Conservation (phyloP, 2,797 vertebrate genomes). For the Scolopax bukidnonensis region DNA sequence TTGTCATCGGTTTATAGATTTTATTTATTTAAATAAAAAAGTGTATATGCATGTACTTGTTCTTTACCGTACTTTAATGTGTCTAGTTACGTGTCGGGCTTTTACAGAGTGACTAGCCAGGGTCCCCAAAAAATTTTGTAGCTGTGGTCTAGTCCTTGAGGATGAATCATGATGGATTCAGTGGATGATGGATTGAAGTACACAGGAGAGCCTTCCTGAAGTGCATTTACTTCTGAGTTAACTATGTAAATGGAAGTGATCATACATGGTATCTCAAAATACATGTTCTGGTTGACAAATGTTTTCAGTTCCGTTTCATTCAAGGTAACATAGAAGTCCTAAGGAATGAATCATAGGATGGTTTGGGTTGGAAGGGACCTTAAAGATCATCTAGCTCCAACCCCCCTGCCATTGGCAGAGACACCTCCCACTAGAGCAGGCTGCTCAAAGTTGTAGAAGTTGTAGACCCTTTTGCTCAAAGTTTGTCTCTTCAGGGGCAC, state of each 20-base stretch:
- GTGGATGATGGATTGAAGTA: neutral
- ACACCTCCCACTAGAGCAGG: too few relatives aligned
- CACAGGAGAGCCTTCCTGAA: neutral
- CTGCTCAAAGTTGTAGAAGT: neutral
- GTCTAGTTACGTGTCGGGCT: neutral
- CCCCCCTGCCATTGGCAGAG: too few relatives aligned
- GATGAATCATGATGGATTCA: neutral
- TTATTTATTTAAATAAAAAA: neutral
- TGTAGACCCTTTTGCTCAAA: neutral
- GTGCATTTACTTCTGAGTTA: neutral
- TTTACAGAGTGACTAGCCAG: neutral
- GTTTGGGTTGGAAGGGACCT: too few relatives aligned
- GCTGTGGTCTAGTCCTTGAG: neutral
- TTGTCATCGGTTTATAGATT: neutral
- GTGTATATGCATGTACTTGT: neutral
- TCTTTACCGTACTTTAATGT: neutral
- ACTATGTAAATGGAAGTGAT: neutral
- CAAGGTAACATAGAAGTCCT: neutral
- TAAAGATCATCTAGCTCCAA: too few relatives aligned
- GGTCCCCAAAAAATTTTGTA: neutral
- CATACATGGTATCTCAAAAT: neutral
- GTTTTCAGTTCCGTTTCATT: neutral
- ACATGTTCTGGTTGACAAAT: neutral
- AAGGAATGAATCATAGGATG: neutral
- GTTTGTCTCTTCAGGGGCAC: neutral